These are phyloP conservation scores for Aphelenchoides avenae DNA, from an alignment of 1,140 invertebrate species.

Conservation along the genomic window DNA sequence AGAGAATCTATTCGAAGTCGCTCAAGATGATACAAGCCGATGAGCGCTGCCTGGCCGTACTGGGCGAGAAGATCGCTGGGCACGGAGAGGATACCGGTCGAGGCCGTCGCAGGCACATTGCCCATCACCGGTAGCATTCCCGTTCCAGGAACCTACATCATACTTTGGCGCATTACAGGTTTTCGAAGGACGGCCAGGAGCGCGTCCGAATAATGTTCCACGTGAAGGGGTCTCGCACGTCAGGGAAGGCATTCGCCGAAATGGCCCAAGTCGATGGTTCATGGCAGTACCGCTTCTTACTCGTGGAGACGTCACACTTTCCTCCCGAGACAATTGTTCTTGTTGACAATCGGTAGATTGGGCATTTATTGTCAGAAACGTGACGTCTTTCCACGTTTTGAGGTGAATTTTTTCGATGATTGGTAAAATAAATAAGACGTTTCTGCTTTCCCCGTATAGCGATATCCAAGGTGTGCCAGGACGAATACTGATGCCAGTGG, in stretches of 20 bases:
- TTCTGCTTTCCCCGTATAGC: too few species aligned
- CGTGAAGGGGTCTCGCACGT: too few species aligned
- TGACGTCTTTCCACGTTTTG: neutral
- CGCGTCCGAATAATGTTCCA: constrained; percentile 52
- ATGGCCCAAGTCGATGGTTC: constrained; percentile 47
- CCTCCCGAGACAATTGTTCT: constrained; percentile 39
- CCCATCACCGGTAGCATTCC: constrained; percentile 43
- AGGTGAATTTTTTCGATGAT: neutral
- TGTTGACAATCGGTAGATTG: constrained; percentile 53
- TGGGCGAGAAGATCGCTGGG: constrained; percentile 45
- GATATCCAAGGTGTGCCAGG: neutral
- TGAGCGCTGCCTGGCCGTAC: constrained; percentile 44
- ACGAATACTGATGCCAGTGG: neutral
- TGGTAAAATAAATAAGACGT: too few species aligned
- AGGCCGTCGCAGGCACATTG: constrained; percentile 48
- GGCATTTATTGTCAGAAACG: too few species aligned
- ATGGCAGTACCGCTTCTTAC: constrained; percentile 54
- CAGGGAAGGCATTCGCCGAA: too few species aligned
- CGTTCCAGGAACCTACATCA: too few species aligned
- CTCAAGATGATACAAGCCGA: constrained; percentile 47
- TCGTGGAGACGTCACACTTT: constrained; percentile 37
- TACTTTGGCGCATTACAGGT: too few species aligned
- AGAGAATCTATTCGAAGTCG: constrained; percentile 49
- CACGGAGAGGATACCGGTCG: constrained; percentile 44
- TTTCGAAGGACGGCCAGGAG: constrained; percentile 49